Evolutionary conservation across 2,113 vertebrate species (phyloP).

Genomic region (Melanocharis versteri): DNA sequence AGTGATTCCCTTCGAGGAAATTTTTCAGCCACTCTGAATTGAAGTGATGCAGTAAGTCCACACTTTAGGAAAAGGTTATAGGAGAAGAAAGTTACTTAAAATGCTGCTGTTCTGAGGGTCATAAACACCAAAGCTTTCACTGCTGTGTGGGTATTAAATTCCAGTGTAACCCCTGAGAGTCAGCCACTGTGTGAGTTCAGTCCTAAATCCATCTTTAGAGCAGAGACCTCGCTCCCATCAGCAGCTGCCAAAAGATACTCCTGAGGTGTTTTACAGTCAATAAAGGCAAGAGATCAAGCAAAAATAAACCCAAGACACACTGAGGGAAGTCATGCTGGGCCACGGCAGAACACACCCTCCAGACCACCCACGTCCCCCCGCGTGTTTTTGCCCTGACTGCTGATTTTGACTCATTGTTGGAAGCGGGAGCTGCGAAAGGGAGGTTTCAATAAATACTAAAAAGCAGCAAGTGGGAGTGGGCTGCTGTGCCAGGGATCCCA

Average conservation of each 20-base stretch:
- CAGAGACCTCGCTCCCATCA: background rate
- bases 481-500: background rate
- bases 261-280: background rate
- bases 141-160: background rate
- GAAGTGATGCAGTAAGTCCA: background rate
- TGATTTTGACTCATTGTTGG: background rate
- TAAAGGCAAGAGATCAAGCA: background rate
- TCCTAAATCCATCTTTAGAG: background rate
- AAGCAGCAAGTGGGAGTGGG: background rate
- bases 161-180: background rate
- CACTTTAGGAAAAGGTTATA: background rate
- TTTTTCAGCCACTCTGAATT: background rate
- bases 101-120: background rate
- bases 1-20: background rate
- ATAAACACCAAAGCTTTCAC: background rate
- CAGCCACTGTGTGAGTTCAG: background rate
- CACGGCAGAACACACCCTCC: background rate
- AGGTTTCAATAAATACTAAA: background rate
- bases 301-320: background rate
- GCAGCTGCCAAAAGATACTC: background rate
- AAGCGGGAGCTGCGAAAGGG: background rate
- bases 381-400: background rate
- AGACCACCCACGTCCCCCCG: background rate
- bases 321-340: background rate
- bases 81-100: background rate